These are phyloP conservation scores for Urosaurus nigricauda DNA, from an alignment of 2,797 vertebrate genomes.

Conservation along the genomic window DNA sequence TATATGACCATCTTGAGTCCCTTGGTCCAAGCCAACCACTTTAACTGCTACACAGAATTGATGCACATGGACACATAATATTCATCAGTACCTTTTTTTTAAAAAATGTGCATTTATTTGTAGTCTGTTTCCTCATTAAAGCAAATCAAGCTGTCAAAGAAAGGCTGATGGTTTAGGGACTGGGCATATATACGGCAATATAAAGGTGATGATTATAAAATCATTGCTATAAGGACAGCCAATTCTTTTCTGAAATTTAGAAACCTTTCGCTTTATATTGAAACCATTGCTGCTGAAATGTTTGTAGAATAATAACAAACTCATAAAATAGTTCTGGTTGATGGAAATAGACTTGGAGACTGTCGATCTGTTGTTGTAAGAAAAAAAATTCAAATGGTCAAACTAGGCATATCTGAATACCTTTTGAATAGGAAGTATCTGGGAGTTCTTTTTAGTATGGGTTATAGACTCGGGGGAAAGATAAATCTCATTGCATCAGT, in stretches of 20 bases:
- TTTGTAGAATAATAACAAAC: background rate
- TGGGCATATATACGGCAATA: background rate
- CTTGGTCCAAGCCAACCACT: background rate
- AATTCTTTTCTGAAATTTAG: background rate
- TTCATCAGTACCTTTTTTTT: background rate
- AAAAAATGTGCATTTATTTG: background rate
- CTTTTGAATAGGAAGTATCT: background rate
- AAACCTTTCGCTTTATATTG: background rate
- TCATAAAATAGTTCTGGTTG: background rate
- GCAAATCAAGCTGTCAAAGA: background rate
- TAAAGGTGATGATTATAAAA: background rate
- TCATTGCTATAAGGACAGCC: background rate
- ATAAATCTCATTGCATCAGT: background rate
- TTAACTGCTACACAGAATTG: background rate
- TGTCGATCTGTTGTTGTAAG: background rate
- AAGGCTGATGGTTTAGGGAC: no score
- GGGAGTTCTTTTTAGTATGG: background rate
- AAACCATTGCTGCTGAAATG: background rate
- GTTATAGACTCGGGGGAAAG: background rate
- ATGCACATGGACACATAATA: background rate
- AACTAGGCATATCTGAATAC: background rate
- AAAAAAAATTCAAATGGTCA: background rate
- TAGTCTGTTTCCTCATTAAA: background rate
- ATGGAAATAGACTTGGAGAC: background rate
- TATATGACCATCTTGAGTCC: background rate